Evolutionary conservation across 2,113 vertebrate species (phyloP), one percentile per base, ranked within the genome.

Genomic region (Sturnus vulgaris): DNA sequence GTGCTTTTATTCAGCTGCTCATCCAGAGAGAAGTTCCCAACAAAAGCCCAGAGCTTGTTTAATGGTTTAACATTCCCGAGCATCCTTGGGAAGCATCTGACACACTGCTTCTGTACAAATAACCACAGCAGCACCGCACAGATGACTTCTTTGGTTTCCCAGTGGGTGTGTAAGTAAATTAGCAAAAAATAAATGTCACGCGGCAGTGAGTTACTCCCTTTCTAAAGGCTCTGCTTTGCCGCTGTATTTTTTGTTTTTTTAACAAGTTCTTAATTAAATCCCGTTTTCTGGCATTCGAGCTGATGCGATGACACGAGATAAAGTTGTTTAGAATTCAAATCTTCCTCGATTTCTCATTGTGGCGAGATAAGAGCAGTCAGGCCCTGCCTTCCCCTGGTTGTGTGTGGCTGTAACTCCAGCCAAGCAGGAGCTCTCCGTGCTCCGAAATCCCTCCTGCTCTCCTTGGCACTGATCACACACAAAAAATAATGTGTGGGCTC

Each of bases 161-260:
- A 93, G 84, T 85, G 90, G 90, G 90, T 64, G 61, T 44, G 69
- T 55, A 70, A 93, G 85, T 64, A 80, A 95, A 95, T 96, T 73
- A 95, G 56, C 85, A 96, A 94, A 69, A 95, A 96, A 85, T 69
- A 95, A 95, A 93, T 88, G 75, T 94, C 95, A 94, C 7, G 11
- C 4, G 0, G 72, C 92, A 47, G 14, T 93, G 92, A 94, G 71
- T 94, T 82, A 35, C 33, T 85, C 87, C 40, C 0, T 57, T 91
- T 73, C 78, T 40, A 35, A 91, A 90, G 83, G 56, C 55, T 69
- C 72, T 73, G 91, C 52, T 96, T 84, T 86, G 72, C 66, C 56
- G 63, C 71, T 37, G n/a, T 71, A 16, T 90, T 95, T 95, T 95
- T 63, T 64, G 92, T 83, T 95, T 86, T 76, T 93, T 93, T 70